Percentiles rank a stretch among this genome's conserved stretches.
Evolutionary conservation across 2,113 vertebrate genomes (phyloP).

Genomic region (Nettapus auritus): DNA sequence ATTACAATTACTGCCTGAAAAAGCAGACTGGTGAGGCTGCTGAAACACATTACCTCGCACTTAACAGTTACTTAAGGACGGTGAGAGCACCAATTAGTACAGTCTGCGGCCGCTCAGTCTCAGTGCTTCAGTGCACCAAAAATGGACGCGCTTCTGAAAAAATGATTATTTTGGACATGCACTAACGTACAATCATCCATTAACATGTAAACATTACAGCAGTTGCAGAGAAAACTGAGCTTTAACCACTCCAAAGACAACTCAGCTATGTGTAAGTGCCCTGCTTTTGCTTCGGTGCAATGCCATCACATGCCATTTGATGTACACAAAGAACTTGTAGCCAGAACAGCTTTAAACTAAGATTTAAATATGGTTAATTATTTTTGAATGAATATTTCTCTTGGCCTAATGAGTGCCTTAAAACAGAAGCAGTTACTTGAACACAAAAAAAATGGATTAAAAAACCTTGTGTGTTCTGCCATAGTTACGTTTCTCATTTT

Average conservation of each 20-base stretch:
- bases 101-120: neutral
- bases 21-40: neutral
- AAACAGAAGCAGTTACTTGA: neutral
- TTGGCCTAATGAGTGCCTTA: neutral
- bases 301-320: rapidly evolving
- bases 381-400: neutral
- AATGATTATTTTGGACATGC: neutral
- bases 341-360: neutral
- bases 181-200: neutral
- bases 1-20: neutral
- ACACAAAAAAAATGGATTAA: neutral
- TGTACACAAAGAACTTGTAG: neutral
- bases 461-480: neutral
- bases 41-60: neutral
- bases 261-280: neutral
- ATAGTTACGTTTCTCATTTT: neutral
- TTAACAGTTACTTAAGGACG: neutral
- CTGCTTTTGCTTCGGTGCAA: neutral
- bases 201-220: neutral
- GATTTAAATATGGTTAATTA: neutral
- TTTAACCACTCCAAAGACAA: neutral
- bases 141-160: neutral
- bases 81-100: neutral
- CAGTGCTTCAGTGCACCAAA: neutral
- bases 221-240: neutral